phyloP scores from a whole-genome alignment of 2,888 invertebrate species.

The Gibbula magus region DNA sequence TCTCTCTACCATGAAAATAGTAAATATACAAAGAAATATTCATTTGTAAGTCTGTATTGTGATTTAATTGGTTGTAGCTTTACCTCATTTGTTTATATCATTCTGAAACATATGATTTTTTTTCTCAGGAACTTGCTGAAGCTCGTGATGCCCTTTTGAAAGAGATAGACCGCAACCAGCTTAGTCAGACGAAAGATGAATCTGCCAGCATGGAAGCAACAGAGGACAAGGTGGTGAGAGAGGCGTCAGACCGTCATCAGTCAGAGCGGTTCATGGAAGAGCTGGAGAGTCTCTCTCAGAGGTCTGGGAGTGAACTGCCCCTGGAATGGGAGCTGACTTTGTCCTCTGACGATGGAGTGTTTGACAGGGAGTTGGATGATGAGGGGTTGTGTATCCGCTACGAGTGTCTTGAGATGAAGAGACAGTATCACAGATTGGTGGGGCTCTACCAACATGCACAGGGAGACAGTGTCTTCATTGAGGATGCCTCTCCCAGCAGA shows the following conservation, averaged over 20 bases:
- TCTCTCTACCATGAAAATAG: background rate
- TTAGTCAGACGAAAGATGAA: conserved; percentile 52
- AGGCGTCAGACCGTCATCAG: conserved; percentile 29
- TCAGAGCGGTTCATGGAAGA: conserved; percentile 43
- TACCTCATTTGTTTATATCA: background rate
- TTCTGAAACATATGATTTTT: background rate
- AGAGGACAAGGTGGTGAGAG: conserved; percentile 27
- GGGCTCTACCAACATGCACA: background rate
- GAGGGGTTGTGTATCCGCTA: conserved; percentile 40
- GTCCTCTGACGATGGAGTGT: conserved; percentile 27
- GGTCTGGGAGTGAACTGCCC: conserved; percentile 41
- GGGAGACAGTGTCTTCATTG: conserved; percentile 25
- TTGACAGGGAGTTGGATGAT: conserved; percentile 32
- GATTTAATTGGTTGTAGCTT: background rate
- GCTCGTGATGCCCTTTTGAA: conserved; percentile 61
- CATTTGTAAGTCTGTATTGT: background rate
- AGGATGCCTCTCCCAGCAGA: background rate
- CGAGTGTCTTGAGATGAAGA: conserved; percentile 47
- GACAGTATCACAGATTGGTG: conserved; percentile 35
- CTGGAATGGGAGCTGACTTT: conserved; percentile 48
- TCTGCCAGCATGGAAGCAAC: conserved; percentile 17
- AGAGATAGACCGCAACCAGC: conserved; percentile 47
- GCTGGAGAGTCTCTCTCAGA: conserved; percentile 42
- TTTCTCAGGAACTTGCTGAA: conserved; percentile 62
- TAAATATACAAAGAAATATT: background rate